phyloP scores from a whole-genome alignment of 2,113 vertebrate genomes.

The Xenotilapia longispinis region DNA sequence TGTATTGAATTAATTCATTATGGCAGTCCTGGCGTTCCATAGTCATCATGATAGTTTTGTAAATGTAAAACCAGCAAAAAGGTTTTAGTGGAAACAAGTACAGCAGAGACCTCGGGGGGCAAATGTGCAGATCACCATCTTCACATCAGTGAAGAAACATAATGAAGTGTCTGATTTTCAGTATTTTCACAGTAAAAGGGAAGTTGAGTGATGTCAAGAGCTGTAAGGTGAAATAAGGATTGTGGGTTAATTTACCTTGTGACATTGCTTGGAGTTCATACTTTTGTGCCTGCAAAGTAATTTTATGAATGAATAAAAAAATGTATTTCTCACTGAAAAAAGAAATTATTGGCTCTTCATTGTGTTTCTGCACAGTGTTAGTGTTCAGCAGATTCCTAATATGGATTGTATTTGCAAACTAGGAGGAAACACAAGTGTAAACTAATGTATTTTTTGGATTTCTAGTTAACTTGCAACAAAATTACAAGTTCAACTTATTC shows the following conservation, averaged over 20 bases:
- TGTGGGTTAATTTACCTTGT: not conserved
- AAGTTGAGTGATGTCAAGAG: rapidly evolving
- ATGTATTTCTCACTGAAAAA: not conserved
- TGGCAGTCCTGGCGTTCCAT: not conserved
- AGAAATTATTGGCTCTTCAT: not conserved
- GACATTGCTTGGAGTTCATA: not conserved
- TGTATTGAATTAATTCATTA: not conserved
- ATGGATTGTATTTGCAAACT: not conserved
- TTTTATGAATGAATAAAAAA: not conserved
- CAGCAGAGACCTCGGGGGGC: not conserved
- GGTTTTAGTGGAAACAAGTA: not conserved
- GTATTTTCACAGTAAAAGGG: not conserved
- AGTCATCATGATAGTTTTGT: too few species aligned
- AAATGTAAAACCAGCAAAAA: too few species aligned
- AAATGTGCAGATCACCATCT: not conserved
- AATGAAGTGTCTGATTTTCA: not conserved
- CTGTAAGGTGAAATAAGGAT: not conserved
- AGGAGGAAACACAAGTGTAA: not conserved
- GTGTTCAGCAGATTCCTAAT: not conserved
- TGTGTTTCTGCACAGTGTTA: not conserved
- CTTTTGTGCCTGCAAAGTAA: not conserved
- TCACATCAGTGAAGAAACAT: not conserved
- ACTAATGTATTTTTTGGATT: not conserved
- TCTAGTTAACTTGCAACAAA: not conserved
- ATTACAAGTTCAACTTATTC: rapidly evolving